Conservation (phyloP, 2,797 vertebrate species). For the Kryptopterus vitreolus region DNA sequence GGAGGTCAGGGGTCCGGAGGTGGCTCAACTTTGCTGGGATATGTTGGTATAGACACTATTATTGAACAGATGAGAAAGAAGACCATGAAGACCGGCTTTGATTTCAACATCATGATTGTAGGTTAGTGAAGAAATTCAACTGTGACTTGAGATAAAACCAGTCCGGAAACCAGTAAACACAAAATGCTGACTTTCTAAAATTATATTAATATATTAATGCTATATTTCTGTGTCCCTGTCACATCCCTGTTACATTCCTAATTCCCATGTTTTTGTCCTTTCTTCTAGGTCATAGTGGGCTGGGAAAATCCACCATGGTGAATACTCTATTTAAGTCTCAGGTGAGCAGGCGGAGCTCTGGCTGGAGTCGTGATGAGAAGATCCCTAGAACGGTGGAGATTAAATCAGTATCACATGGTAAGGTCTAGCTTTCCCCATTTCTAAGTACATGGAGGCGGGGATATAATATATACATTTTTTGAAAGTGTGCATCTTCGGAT, state of each 20-base stretch:
- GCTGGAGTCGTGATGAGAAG: constrained; percentile 93
- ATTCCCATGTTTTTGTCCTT: neutral
- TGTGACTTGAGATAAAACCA: neutral
- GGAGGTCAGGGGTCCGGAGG: constrained; percentile 61
- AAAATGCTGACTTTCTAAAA: neutral
- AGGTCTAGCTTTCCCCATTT: constrained; percentile 40
- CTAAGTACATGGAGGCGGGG: neutral
- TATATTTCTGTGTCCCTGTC: neutral
- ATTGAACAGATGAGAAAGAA: constrained; percentile 99
- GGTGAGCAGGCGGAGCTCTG: constrained; percentile 90
- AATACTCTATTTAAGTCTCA: constrained; percentile 98
- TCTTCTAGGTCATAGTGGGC: constrained; percentile 85
- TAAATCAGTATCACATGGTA: constrained; percentile 92
- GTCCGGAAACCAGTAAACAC: neutral
- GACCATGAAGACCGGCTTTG: constrained; percentile 97
- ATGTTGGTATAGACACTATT: constrained; percentile 96
- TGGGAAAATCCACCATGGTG: constrained; percentile 93
- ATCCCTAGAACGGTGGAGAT: constrained; percentile 97
- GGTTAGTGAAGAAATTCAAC: constrained; percentile 73
- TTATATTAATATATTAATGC: neutral
- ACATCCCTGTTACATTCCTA: too few species aligned
- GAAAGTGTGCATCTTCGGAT: neutral
- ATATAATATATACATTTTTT: too few species aligned
- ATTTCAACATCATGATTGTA: constrained; percentile 98
- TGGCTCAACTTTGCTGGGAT: constrained; percentile 84